These are phyloP conservation scores for Neoitamus cyanurus DNA, from an alignment of 2,888 invertebrate species.

Conservation along the genomic window DNA sequence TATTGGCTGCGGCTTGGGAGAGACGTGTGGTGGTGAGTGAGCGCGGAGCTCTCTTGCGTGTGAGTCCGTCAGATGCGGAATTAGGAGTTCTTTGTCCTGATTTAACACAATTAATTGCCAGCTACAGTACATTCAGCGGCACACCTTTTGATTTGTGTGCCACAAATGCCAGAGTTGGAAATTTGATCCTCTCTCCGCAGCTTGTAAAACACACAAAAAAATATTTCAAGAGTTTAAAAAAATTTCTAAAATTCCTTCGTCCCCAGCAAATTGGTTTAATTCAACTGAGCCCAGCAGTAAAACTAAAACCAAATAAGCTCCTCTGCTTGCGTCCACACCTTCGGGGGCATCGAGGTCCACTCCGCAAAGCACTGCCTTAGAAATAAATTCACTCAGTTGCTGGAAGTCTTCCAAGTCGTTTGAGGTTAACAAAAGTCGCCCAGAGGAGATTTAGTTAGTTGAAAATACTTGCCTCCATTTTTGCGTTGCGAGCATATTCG, in stretches of 20 bases:
- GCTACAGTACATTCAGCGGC: no score
- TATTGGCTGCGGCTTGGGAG: background rate
- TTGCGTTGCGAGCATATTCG: slow-evolving; percentile 11
- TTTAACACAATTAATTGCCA: background rate
- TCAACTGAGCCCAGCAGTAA: background rate
- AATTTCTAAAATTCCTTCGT: background rate
- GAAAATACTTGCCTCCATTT: background rate
- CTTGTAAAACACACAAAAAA: no score
- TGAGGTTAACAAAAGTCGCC: slow-evolving; percentile 27
- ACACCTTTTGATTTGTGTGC: no score
- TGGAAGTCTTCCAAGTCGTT: slow-evolving; percentile 29
- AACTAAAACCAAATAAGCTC: background rate
- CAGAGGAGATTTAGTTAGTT: slow-evolving; percentile 1
- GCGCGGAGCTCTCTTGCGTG: background rate
- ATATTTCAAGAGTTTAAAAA: no score
- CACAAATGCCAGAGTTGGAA: no score
- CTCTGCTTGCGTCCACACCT: background rate
- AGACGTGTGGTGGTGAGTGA: background rate
- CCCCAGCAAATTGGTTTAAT: background rate
- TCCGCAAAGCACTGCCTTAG: background rate
- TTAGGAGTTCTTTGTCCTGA: background rate
- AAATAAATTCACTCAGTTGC: slow-evolving; percentile 18
- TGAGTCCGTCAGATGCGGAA: background rate
- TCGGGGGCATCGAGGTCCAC: background rate
- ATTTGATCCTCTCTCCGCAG: no score